phyloP scores from a whole-genome alignment of 2,888 invertebrate species.

The Mantis religiosa region DNA sequence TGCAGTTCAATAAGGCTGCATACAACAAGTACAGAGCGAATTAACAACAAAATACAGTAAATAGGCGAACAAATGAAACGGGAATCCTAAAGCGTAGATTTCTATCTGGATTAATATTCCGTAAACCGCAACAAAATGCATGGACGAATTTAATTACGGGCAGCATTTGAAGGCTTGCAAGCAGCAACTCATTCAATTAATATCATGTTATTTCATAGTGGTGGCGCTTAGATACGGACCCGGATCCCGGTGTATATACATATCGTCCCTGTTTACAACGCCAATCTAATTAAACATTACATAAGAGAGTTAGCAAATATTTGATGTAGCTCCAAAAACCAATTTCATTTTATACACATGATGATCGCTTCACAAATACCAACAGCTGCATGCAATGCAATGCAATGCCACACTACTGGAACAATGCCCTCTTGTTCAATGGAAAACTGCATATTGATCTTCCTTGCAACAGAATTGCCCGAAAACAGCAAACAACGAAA shows the following conservation, averaged over 20 bases:
- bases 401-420: not conserved
- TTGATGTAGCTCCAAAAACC: not conserved
- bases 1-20: not conserved
- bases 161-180: not conserved
- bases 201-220: not conserved
- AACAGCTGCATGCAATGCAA: not conserved
- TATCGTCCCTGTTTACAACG: not conserved
- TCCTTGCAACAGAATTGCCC: too few relatives aligned
- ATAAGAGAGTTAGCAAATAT: not conserved
- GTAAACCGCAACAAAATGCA: not conserved
- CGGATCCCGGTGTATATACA: not conserved
- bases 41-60: not conserved
- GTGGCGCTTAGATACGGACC: not conserved
- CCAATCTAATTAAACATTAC: not conserved
- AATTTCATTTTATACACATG: not conserved
- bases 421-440: too few relatives aligned
- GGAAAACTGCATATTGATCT: too few relatives aligned
- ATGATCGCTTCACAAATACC: not conserved
- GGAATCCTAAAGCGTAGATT: not conserved
- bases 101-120: not conserved
- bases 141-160: not conserved
- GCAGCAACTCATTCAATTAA: not conserved
- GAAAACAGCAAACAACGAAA: too few relatives aligned
- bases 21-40: not conserved
- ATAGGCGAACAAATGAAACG: not conserved